phyloP scores from a whole-genome alignment of 92 coral and sea anemone species.

The Heliopora coerulea region DNA sequence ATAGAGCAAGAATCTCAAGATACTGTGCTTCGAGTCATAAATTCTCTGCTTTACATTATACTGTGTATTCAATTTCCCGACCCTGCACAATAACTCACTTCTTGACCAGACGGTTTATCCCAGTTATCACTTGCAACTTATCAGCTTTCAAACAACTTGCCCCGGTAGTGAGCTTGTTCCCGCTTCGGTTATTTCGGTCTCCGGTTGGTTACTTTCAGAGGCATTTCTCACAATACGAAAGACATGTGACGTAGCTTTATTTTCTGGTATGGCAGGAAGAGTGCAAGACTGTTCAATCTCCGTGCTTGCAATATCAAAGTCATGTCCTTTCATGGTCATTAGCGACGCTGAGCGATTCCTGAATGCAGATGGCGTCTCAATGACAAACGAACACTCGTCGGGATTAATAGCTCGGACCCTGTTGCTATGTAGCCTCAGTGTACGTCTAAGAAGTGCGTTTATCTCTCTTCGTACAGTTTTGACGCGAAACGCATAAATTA shows the following conservation, averaged over 20 bases:
- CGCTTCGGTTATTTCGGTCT: slow-evolving; percentile 73
- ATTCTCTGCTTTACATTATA: too few species aligned
- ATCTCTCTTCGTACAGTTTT: slow-evolving; percentile 73
- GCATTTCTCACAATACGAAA: slow-evolving; percentile 33
- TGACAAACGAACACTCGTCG: slow-evolving; percentile 60
- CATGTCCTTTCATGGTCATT: slow-evolving; percentile 72
- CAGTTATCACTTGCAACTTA: too few species aligned
- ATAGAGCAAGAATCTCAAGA: too few species aligned
- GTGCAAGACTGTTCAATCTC: slow-evolving; percentile 66
- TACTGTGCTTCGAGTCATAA: too few species aligned
- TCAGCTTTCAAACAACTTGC: slow-evolving; percentile 31
- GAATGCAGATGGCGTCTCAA: slow-evolving; percentile 63
- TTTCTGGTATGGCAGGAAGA: slow-evolving; percentile 37
- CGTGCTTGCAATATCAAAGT: slow-evolving; percentile 51
- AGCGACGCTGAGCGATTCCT: slow-evolving; percentile 83
- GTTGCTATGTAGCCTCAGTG: slow-evolving; percentile 47
- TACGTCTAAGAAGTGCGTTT: slow-evolving; percentile 45
- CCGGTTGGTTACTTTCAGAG: slow-evolving; percentile 45
- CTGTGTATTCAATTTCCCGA: too few species aligned
- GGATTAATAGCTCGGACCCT: slow-evolving; percentile 67
- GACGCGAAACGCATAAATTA: slow-evolving; percentile 88
- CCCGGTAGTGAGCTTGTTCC: slow-evolving; percentile 46
- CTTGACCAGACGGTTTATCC: background rate
- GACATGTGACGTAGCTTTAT: background rate
- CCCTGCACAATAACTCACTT: too few species aligned